Evolutionary conservation across 2,113 vertebrate genomes (phyloP).

Genomic region (Tichodroma muraria): DNA sequence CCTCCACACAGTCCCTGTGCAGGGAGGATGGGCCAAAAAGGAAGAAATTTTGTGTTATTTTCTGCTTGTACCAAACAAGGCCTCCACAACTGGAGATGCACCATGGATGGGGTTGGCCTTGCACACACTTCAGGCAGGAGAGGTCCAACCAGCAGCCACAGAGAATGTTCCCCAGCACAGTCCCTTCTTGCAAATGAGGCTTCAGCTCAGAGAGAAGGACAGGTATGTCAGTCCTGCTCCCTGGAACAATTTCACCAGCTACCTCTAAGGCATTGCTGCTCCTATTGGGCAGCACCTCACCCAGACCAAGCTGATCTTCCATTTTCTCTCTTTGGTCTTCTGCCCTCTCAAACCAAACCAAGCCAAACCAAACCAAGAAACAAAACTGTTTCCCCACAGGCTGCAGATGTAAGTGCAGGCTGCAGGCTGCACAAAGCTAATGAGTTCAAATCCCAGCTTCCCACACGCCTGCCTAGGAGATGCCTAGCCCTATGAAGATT

Average conservation of each 20-base stretch:
- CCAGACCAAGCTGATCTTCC: not conserved
- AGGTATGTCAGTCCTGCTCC: not conserved
- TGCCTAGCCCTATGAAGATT: not conserved
- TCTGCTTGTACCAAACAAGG: not conserved
- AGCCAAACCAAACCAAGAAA: not conserved
- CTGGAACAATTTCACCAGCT: not conserved
- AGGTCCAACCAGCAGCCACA: not conserved
- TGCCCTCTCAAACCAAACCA: not conserved
- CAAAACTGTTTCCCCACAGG: not conserved
- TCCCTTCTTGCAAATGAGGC: not conserved
- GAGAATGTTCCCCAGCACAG: not conserved
- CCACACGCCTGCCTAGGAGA: not conserved
- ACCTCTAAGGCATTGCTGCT: not conserved
- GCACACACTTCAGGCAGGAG: not conserved
- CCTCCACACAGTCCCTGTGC: not conserved
- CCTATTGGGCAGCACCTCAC: not conserved
- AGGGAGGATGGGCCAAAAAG: not conserved
- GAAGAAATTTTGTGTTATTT: not conserved
- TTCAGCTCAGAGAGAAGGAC: not conserved
- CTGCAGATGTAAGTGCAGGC: not conserved
- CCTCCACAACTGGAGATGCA: not conserved
- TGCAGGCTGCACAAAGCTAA: conserved; percentile 8
- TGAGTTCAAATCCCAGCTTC: not conserved
- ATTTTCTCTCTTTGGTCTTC: not conserved
- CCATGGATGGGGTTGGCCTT: not conserved